phyloP scores from a whole-genome alignment of 2,797 vertebrate species.

The Hydrolagus colliei region DNA sequence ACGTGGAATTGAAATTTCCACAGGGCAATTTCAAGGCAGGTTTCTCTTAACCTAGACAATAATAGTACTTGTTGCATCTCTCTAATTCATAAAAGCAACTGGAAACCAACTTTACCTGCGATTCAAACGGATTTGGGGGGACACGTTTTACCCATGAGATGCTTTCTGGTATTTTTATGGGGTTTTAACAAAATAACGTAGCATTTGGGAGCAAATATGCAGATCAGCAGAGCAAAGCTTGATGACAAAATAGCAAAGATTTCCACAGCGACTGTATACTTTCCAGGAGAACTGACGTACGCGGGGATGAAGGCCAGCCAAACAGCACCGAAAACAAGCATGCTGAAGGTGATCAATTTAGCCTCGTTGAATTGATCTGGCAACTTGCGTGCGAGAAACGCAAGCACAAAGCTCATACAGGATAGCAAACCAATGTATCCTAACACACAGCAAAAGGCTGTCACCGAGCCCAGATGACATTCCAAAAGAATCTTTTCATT shows the following conservation, averaged over 20 bases:
- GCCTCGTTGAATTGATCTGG: conserved; percentile 26
- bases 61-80: too few relatives aligned
- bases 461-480: conserved; percentile 15
- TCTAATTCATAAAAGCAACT: too few relatives aligned
- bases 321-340: conserved; percentile 21
- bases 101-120: too few relatives aligned
- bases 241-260: conserved; percentile 22
- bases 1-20: too few relatives aligned
- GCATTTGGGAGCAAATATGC: conserved; percentile 27
- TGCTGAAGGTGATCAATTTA: conserved; percentile 23
- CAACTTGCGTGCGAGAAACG: conserved; percentile 15
- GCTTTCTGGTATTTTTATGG: background rate
- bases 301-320: conserved; percentile 6
- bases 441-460: conserved; percentile 9
- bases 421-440: conserved; percentile 6
- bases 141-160: conserved; percentile 2
- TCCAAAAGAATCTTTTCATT: conserved; percentile 22
- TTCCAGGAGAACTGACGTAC: background rate
- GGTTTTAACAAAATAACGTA: conserved; percentile 16
- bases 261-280: conserved; percentile 3
- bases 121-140: background rate
- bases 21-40: too few relatives aligned
- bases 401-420: background rate
- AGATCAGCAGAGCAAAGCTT: conserved; percentile 11
- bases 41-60: too few relatives aligned